Evolutionary conservation across 2,113 vertebrate species (phyloP).

Genomic region (Heterotis niloticus): DNA sequence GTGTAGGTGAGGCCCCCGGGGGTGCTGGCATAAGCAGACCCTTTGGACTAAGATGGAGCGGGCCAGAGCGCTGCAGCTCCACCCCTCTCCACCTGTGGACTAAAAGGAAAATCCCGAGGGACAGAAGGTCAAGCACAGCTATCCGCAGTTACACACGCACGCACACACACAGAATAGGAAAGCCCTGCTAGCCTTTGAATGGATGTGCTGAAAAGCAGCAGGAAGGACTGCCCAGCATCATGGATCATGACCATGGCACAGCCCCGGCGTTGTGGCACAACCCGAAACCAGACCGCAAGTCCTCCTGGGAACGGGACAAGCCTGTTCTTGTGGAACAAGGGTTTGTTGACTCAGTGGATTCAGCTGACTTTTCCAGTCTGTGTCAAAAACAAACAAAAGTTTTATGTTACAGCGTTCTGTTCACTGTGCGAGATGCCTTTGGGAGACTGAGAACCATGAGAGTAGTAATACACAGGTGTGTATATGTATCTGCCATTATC

Average conservation of each 20-base stretch:
- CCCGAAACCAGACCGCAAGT: background rate
- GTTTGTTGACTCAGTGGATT: background rate
- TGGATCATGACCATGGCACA: too few relatives aligned
- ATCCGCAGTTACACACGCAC: too few relatives aligned
- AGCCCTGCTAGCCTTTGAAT: background rate
- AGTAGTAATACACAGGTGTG: background rate
- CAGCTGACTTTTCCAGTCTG: background rate
- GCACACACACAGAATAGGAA: too few relatives aligned
- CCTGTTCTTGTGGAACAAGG: background rate
- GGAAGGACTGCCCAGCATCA: background rate
- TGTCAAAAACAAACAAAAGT: conserved; percentile 14
- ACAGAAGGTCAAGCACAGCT: background rate
- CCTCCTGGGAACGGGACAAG: background rate
- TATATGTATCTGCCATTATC: too few relatives aligned
- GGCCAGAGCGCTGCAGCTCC: background rate
- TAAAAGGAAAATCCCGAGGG: background rate
- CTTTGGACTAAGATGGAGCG: background rate
- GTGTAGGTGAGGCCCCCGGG: conserved; percentile 50
- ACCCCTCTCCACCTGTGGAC: background rate
- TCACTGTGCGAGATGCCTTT: conserved; percentile 50
- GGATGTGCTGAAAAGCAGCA: background rate
- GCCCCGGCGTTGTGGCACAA: background rate
- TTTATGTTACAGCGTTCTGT: conserved; percentile 35
- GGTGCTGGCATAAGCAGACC: too few relatives aligned
- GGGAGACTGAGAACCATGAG: conserved; percentile 1